Base-by-base conservation (phyloP, 2,888 invertebrate species). In the Monopis laevigella region DNA sequence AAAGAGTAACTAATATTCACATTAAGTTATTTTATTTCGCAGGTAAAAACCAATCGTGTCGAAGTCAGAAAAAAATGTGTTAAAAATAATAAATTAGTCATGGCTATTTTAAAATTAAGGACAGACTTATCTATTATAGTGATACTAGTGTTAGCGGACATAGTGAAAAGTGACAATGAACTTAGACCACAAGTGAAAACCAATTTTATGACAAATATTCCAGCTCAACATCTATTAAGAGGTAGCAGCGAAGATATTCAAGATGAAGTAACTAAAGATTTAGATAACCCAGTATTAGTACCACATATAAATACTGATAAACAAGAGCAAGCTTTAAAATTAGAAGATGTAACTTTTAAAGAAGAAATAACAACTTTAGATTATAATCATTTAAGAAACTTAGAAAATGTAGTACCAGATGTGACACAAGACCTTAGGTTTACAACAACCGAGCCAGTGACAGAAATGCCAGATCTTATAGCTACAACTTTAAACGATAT, bases 151-250 rank as follows among this genome's bases (percentile, higher is more conserved):
- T 12, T 27, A 26, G 21, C 14, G 10, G 8, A 27, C 12, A 2
- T 19, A 2, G 27, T 29, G 13, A 19, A 30, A 32, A 30, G 30
- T 28, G 39, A 39, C 3, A n/a, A 28, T 18, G 12, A 35, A 3
- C 8, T 10, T 8, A 18, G n/a, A 8, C n/a, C 14, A 17, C 35
- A 28, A 26, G 7, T 10, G 3, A 24, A 5, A n/a, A 24, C n/a
- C 2, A 18, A n/a, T 12, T 13, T 30, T 14, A 21, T 40, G 40
- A 3, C 17, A 3, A 30, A 14, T n/a, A 27, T 40, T 11, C 40
- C 40, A 12, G 40, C 16, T n/a, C 30, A 40, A 17, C 39, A 43
- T 34, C 27, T 43, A 6, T 17, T 39, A 4, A 43, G 40, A 24
- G 40, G 40, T 3, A 29, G 30, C 14, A 21, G 18, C 29, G 40